These are phyloP conservation scores for Anoplius nigerrimus DNA, from an alignment of 2,888 invertebrate species.

Conservation along the genomic window DNA sequence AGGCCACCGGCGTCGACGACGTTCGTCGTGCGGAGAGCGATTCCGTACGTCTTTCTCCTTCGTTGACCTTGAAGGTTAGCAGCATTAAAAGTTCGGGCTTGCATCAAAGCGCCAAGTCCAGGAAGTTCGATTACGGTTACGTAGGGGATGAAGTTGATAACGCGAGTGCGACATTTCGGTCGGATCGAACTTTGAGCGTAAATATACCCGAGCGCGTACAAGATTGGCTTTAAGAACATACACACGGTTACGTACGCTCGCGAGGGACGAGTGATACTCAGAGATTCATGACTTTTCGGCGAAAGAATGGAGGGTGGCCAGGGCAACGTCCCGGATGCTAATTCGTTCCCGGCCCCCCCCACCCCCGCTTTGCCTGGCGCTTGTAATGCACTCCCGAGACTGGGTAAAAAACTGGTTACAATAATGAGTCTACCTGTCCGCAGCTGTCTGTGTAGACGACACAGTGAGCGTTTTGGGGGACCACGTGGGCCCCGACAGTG, in stretches of 20 bases:
- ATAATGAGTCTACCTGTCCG: conserved; percentile 88
- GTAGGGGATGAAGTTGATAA: no score
- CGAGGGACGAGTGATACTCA: no score
- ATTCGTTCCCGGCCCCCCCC: neutral
- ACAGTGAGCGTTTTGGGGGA: conserved; percentile 93
- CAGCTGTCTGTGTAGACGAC: conserved; percentile 97
- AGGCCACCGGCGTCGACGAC: no score
- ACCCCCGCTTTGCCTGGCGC: conserved; percentile 25
- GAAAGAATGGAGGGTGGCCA: neutral
- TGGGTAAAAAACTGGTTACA: conserved; percentile 75
- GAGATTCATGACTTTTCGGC: no score
- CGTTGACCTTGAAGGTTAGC: conserved; percentile 73
- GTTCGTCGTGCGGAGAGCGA: conserved; percentile 16
- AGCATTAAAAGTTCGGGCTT: conserved; percentile 72
- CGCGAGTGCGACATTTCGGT: no score
- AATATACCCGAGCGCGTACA: no score
- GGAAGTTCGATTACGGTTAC: neutral
- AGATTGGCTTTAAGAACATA: no score
- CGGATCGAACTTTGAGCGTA: no score
- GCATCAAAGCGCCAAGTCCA: conserved; percentile 58
- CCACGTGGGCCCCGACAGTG: conserved; percentile 80
- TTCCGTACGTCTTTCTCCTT: conserved; percentile 50
- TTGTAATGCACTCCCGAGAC: conserved; percentile 69
- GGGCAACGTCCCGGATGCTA: neutral
- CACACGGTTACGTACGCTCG: conserved; percentile 3